Percentiles rank a stretch among this genome's conserved stretches.
Conservation (phyloP, 92 coral and sea anemone species). For the Parazoanthus swiftii region DNA sequence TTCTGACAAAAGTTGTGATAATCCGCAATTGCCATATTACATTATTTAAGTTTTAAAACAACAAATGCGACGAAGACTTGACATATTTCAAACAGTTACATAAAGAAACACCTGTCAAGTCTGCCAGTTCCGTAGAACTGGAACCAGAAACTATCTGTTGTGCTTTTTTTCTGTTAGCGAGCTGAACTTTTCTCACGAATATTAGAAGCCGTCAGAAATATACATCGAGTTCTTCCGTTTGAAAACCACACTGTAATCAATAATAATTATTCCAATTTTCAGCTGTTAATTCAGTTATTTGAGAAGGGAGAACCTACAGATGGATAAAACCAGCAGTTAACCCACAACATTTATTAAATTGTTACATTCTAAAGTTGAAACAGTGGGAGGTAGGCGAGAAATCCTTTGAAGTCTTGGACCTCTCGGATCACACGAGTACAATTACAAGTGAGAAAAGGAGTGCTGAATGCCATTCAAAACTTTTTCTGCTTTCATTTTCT, state of each 20-base stretch:
- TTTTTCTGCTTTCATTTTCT: neutral
- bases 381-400: neutral
- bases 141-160: neutral
- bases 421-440: neutral
- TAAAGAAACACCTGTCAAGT: neutral
- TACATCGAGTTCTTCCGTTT: neutral
- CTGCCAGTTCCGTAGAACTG: neutral
- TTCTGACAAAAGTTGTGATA: neutral
- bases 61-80: neutral
- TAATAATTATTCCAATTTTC: neutral
- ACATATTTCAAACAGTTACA: neutral
- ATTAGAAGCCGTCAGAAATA: neutral
- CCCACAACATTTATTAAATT: neutral
- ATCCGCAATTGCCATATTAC: neutral
- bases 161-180: neutral
- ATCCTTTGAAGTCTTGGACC: neutral
- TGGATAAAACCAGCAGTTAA: neutral
- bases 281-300: neutral
- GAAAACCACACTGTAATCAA: slow-evolving; percentile 5
- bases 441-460: too few relatives aligned
- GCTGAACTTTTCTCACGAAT: slow-evolving; percentile 18
- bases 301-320: neutral
- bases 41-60: neutral
- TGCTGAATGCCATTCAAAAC: neutral
- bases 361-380: slow-evolving; percentile 1